Base-by-base conservation (phyloP, 2,113 vertebrate species). In the Balaeniceps rex region DNA sequence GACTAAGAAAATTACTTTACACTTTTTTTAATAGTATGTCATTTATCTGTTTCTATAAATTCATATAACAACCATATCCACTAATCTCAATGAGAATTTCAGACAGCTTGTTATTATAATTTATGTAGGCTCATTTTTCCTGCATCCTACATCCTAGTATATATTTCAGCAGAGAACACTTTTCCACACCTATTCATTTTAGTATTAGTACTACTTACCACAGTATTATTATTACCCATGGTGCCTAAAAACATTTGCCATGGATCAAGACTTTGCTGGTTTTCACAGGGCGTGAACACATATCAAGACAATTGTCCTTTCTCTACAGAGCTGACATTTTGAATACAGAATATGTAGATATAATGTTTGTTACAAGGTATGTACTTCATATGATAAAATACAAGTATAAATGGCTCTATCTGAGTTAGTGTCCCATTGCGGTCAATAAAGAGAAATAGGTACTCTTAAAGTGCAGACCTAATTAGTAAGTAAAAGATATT, bases 21-120 rank as follows among this genome's bases (percentile, higher is more conserved):
- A 2, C 1, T 9, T 17, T 71, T 36, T 23, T 5, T 3, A 11
- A 11, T 52, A 25, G 2, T 25, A 9, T n/a, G 7, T 15, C 1
- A 77, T 61, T 65, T 93, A 47, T 54, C 10, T 1, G 4, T 87
- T 81, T 91, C 14, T 57, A 12, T 46, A 63, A 81, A 87, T 58
- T 40, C 17, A 19, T 78, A 2, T 44, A 66, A 55, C 8, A 68
- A 7, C 3, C 2, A 33, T 36, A 63, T 42, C 19, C 18, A 63
- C 15, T 66, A 18, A 26, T 82, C 5, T 46, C 8, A 81, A 58
- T 80, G 17, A 57, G 12, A 89, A 87, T 25, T 81, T 87, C 64
- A 42, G 24, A 22, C 2, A 83, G 3, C 11, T 66, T 77, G 3
- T 65, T 77, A 16, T 38, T 6, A 47, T 54, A 40, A 87, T 47